Evolutionary conservation across 2,113 vertebrate genomes (phyloP), one percentile per base, ranked within the genome.

Genomic region (Scophthalmus maximus): DNA sequence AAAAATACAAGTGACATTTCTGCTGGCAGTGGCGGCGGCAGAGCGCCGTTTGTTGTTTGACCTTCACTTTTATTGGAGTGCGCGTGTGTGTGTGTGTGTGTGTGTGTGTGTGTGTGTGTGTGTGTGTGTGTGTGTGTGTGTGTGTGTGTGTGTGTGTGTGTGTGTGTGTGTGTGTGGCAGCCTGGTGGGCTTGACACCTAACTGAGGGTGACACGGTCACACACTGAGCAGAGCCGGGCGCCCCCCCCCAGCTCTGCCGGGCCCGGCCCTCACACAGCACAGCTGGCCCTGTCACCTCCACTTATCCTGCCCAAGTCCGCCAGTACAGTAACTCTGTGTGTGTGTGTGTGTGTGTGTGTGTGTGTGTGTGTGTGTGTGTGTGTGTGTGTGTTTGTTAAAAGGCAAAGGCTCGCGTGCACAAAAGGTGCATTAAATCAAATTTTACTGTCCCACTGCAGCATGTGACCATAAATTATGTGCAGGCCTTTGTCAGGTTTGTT

Each of bases 1-100:
- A 68, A 75, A 89, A 81, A 89, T 78, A 80, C 63, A 68, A 68
- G 42, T 79, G 83, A 85, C 81, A 88, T 87, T 87, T 87, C 68
- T 86, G 26, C 69, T 81, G 67, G 81, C 2, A 64, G 68, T 56
- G 55, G 78, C 6, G 42, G 36, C 30, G 36, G 53, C 36, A 26
- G 52, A 53, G 65, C 32, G 2, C 23, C 30, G 42, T 51, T 68
- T 57, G 56, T 67, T 61, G 70, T 67, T 64, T 88, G 89, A 91
- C 87, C 85, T 88, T 88, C 87, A 86, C 27, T 52, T 78, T 79
- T 64, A 73, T 55, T 58, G 23, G 56, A 32, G 67, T 51, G 57
- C 49, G 66, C 56, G 60, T 40, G 26, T 46, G 70, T 67, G 70
- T 62, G 61, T 56, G 27, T 49, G 56, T 68, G 61, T 46, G 55